Evolutionary conservation across 2,888 invertebrate genomes (phyloP).

Genomic region (Fragum sueziense): DNA sequence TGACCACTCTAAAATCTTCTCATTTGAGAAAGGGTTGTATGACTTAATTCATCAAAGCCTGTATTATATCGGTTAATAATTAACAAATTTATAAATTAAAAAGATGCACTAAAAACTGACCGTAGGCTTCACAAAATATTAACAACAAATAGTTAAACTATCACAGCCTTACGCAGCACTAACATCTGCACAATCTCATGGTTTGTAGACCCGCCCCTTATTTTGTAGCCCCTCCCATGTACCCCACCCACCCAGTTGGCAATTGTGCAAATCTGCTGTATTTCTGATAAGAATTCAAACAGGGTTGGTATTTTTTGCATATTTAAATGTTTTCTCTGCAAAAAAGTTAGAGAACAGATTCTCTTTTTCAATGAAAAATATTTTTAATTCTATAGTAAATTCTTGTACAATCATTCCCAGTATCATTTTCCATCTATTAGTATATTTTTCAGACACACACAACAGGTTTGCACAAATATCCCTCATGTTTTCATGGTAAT

Average conservation of each 20-base stretch:
- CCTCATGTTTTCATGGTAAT: constrained; percentile 15
- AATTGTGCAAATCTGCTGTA: too few species aligned
- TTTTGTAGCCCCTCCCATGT: not conserved
- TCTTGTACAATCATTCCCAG: too few species aligned
- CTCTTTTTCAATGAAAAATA: too few species aligned
- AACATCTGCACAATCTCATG: constrained; percentile 62
- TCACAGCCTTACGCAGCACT: constrained; percentile 73
- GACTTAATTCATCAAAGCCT: not conserved
- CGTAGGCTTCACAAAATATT: constrained; percentile 45
- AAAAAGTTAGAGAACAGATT: too few species aligned
- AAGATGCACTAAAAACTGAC: constrained; percentile 37
- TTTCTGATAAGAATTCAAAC: too few species aligned
- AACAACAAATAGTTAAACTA: constrained; percentile 60
- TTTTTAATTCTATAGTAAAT: too few species aligned
- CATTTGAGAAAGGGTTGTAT: too few species aligned
- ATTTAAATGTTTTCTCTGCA: too few species aligned
- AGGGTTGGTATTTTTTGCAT: too few species aligned
- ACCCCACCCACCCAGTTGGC: constrained; percentile 12
- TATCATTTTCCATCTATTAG: too few species aligned
- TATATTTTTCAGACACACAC: too few species aligned
- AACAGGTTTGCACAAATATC: not conserved
- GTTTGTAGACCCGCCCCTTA: constrained; percentile 36
- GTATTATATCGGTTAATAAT: constrained; percentile 8
- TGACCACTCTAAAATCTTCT: too few species aligned
- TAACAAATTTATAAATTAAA: constrained; percentile 18